Percentiles rank a stretch among this genome's conserved stretches.
Conservation (phyloP, 2,113 vertebrate species). For the Serinus canaria region DNA sequence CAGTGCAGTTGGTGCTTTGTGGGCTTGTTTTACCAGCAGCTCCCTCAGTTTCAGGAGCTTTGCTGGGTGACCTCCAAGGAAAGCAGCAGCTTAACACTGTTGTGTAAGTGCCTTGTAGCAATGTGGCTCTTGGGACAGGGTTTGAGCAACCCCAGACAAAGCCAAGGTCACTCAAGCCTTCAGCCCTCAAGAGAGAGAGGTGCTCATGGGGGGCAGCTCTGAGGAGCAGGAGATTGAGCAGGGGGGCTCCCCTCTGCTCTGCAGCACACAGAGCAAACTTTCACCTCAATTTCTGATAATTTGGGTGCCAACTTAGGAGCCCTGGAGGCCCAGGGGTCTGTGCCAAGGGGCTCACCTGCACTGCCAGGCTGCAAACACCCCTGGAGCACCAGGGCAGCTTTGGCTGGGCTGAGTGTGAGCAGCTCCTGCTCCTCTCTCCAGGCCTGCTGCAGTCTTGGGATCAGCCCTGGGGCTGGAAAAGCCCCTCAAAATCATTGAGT, state of each 20-base stretch:
- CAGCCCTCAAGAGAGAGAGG: neutral
- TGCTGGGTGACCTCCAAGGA: neutral
- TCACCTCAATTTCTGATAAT: neutral
- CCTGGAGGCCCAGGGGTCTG: neutral
- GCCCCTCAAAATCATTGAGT: neutral
- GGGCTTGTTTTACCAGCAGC: neutral
- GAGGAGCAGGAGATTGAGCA: neutral
- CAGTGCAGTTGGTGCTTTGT: neutral
- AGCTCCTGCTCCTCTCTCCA: neutral
- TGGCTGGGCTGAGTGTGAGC: neutral
- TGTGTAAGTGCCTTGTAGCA: neutral
- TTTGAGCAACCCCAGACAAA: neutral
- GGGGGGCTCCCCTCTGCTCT: neutral
- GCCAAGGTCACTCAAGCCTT: neutral
- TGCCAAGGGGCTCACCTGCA: neutral
- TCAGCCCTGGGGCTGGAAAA: neutral
- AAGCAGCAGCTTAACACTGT: neutral
- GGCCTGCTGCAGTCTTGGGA: neutral
- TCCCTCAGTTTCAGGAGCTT: neutral
- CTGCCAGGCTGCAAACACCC: neutral
- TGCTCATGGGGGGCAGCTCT: neutral
- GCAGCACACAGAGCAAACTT: accelerated
- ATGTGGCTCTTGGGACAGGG: neutral
- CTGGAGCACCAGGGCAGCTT: neutral
- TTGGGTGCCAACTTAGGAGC: accelerated